These are phyloP conservation scores for Platerodrilus igneus DNA, from an alignment of 2,888 invertebrate species.

Conservation along the genomic window DNA sequence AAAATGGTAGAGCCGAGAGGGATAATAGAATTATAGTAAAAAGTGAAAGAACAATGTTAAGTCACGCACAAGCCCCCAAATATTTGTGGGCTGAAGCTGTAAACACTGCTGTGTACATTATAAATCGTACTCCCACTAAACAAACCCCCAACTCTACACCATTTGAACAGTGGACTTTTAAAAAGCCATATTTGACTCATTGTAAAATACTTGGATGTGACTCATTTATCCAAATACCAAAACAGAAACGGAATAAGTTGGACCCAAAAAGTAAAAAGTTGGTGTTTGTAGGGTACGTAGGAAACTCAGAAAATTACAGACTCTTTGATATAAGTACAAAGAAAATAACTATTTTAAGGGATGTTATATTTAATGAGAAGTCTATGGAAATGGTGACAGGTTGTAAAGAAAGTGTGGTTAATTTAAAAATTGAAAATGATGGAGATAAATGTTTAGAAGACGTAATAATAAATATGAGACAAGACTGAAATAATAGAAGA, in stretches of 20 bases:
- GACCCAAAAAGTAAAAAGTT: slow-evolving; percentile 21
- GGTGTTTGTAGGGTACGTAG: slow-evolving; percentile 27
- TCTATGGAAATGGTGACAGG: slow-evolving; percentile 1
- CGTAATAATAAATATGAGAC: too few relatives aligned
- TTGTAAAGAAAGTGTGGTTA: slow-evolving; percentile 1
- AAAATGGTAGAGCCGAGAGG: slow-evolving; percentile 36
- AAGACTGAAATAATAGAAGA: not conserved
- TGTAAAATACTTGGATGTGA: slow-evolving; percentile 27
- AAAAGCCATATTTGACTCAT: slow-evolving; percentile 27
- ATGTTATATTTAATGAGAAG: slow-evolving; percentile 29
- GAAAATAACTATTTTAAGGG: slow-evolving; percentile 26
- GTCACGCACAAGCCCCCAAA: slow-evolving; percentile 28
- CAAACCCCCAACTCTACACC: slow-evolving; percentile 18
- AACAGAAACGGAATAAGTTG: slow-evolving; percentile 19
- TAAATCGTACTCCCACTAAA: slow-evolving; percentile 32
- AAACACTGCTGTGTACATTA: slow-evolving; percentile 35
- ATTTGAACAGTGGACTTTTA: slow-evolving; percentile 29
- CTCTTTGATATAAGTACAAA: slow-evolving; percentile 22
- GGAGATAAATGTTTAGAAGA: too few relatives aligned
- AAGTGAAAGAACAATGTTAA: slow-evolving; percentile 36
- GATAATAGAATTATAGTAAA: slow-evolving; percentile 38
- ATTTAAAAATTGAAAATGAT: slow-evolving; percentile 1
- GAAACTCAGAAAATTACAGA: slow-evolving; percentile 24
- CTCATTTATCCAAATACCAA: slow-evolving; percentile 22
- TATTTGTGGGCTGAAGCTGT: slow-evolving; percentile 41